Conservation (phyloP, 2,113 vertebrate species). For the Octodon degus region DNA sequence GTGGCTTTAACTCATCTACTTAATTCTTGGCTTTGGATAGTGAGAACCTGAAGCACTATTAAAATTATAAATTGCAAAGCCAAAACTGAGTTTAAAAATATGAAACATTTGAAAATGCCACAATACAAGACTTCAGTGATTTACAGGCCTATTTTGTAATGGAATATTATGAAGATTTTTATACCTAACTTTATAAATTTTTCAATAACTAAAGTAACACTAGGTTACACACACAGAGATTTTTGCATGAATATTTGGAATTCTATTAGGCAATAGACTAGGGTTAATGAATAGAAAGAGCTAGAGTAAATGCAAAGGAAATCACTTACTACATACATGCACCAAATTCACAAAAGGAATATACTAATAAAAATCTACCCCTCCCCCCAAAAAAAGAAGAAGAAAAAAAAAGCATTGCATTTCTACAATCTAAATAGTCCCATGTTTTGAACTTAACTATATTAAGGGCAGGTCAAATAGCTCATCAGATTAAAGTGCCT, state of each 20-base stretch:
- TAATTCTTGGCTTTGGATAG: background rate
- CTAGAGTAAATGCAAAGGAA: background rate
- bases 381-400: background rate
- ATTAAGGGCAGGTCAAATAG: background rate
- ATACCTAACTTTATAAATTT: background rate
- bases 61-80: background rate
- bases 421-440: background rate
- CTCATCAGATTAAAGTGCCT: too few relatives aligned
- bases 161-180: background rate
- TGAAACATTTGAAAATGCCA: background rate
- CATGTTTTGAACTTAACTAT: background rate
- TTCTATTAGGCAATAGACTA: background rate
- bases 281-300: background rate
- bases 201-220: background rate
- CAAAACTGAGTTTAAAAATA: conserved; percentile 33
- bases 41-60: background rate
- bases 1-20: conserved; percentile 1
- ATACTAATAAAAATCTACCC: background rate
- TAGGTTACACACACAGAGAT: background rate
- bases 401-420: background rate
- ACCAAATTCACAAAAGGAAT: background rate
- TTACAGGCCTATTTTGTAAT: background rate
- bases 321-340: background rate
- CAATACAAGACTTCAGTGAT: background rate
- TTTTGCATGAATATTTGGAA: conserved; percentile 8